Conservation (phyloP, 2,113 vertebrate species). For the Ptilorrhoa leucosticta region DNA sequence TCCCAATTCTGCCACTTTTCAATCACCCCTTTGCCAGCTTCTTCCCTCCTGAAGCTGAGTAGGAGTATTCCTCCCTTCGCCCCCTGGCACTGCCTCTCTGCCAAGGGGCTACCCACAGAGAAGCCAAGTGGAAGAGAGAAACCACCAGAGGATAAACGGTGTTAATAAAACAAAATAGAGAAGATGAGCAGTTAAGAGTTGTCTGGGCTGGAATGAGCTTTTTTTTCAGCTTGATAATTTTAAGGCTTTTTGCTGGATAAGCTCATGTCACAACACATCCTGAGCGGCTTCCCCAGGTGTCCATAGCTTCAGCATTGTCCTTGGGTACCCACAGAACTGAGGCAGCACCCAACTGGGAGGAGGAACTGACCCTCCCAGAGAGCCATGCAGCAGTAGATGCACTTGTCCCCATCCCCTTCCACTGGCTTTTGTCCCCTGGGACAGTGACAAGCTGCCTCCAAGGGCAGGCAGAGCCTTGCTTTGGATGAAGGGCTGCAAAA, state of each 20-base stretch:
- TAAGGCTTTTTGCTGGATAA: neutral
- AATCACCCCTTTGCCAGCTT: neutral
- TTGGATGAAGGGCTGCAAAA: neutral
- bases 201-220: neutral
- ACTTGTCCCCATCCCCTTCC: neutral
- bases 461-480: neutral
- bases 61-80: neutral
- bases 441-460: neutral
- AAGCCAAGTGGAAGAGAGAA: neutral
- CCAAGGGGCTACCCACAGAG: neutral
- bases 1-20: neutral
- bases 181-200: neutral
- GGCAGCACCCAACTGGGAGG: neutral
- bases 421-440: neutral
- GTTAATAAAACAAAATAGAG: neutral
- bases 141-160: neutral
- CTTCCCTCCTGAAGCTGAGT: neutral
- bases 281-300: fast-evolving
- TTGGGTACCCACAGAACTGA: fast-evolving
- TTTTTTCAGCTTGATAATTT: neutral
- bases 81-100: neutral
- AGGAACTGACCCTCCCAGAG: fast-evolving
- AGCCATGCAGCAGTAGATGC: neutral
- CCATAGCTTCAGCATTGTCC: neutral
- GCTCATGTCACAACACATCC: neutral